Percentiles rank a stretch among this genome's conserved stretches.
Conservation (phyloP, 1,140 invertebrate species). For the Amyelois transitella region DNA sequence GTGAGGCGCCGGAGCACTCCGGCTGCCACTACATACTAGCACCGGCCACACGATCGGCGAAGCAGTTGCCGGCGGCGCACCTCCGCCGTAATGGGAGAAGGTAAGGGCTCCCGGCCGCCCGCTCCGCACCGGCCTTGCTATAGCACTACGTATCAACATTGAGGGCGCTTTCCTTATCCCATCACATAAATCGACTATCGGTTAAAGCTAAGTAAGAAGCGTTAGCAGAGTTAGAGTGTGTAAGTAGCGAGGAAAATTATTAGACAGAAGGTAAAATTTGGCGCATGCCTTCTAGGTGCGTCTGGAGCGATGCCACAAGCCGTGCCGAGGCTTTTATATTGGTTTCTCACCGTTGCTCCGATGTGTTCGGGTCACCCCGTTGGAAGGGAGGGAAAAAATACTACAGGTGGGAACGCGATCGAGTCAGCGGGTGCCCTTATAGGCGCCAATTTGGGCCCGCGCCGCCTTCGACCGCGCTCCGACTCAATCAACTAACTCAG, state of each 20-base stretch:
- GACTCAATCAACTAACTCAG: constrained; percentile 45
- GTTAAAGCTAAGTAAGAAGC: constrained; percentile 59
- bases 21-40: constrained; percentile 44
- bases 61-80: constrained; percentile 66
- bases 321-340: constrained; percentile 61
- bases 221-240: constrained; percentile 56
- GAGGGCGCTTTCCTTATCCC: constrained; percentile 80
- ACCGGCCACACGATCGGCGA: constrained; percentile 53
- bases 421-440: constrained; percentile 33
- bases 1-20: constrained; percentile 43
- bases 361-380: constrained; percentile 49
- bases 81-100: constrained; percentile 78
- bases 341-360: constrained; percentile 68
- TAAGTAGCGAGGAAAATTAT: constrained; percentile 65
- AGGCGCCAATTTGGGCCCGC: constrained; percentile 27
- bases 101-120: constrained; percentile 73
- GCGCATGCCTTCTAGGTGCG: constrained; percentile 61
- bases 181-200: constrained; percentile 71
- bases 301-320: constrained; percentile 61
- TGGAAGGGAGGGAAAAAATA: constrained; percentile 39
- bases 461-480: constrained; percentile 44
- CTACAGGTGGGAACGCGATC: constrained; percentile 36
- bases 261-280: constrained; percentile 34
- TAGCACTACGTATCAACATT: constrained; percentile 51
- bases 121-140: constrained; percentile 59